Evolutionary conservation across 2,113 vertebrate species (phyloP).

Genomic region (Periophthalmodon schlosseri): DNA sequence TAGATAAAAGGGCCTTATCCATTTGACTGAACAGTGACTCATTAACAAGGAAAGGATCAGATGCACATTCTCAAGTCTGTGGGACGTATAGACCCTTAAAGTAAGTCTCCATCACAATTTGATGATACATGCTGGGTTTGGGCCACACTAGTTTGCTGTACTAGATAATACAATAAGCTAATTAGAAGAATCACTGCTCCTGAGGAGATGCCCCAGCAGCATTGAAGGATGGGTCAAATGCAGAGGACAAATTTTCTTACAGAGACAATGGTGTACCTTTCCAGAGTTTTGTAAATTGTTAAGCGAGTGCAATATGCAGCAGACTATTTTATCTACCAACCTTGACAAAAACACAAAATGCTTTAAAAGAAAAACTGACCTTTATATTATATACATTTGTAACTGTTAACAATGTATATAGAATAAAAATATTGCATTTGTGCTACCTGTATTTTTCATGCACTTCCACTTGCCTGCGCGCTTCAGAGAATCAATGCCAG

Average conservation of each 20-base stretch:
- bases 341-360: no score
- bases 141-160: no score
- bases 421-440: background rate
- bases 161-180: no score
- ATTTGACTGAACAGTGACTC: conserved; percentile 11
- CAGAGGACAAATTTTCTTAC: no score
- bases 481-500: background rate
- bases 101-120: background rate
- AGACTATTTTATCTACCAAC: no score
- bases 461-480: background rate
- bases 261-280: no score
- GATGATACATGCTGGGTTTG: background rate
- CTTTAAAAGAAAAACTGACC: no score
- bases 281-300: no score
- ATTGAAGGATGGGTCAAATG: no score
- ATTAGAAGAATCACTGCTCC: no score
- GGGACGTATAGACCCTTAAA: background rate
- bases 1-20: conserved; percentile 25
- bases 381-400: background rate
- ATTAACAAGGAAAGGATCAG: conserved; percentile 17
- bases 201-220: no score
- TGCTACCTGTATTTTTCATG: background rate
- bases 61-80: conserved; percentile 15
- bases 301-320: no score
- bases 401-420: background rate